Evolutionary conservation across 2,113 vertebrate species (phyloP).

Genomic region (Daphoenositta chrysoptera): DNA sequence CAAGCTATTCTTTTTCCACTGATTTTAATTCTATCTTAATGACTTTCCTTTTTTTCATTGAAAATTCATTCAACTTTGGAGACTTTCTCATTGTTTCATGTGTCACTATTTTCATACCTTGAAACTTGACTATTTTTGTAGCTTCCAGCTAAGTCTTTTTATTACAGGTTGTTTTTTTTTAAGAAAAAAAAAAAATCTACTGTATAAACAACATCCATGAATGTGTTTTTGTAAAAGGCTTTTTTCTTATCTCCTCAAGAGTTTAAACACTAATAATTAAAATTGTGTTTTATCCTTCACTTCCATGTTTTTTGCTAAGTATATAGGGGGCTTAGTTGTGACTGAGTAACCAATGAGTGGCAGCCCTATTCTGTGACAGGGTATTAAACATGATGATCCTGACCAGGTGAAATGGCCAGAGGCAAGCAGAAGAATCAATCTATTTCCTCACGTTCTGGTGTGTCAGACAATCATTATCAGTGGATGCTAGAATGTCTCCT

Average conservation of each 20-base stretch:
- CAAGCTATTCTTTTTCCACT: conserved; percentile 8
- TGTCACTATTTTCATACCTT: not conserved
- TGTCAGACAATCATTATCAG: not conserved
- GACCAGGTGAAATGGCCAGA: not conserved
- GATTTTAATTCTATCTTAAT: conserved; percentile 63
- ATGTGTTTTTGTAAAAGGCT: not conserved
- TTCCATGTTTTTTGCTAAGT: not conserved
- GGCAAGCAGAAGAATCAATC: not conserved
- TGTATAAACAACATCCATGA: not conserved
- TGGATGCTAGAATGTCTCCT: not conserved
- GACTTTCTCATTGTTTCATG: not conserved
- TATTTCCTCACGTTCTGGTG: not conserved
- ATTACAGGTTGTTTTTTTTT: not conserved
- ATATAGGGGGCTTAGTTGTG: not conserved
- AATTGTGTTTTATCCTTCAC: not conserved
- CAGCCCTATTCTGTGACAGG: not conserved
- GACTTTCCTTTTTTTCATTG: not conserved
- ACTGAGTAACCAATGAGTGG: not conserved
- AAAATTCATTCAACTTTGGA: conserved; percentile 5
- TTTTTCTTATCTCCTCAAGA: not conserved
- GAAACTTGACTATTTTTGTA: not conserved
- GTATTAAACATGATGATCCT: not conserved
- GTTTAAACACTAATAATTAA: not conserved
- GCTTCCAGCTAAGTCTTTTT: not conserved
- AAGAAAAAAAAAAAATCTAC: not conserved